Evolutionary conservation across 2,888 invertebrate genomes (phyloP).

Genomic region (Periphyllus acericola): DNA sequence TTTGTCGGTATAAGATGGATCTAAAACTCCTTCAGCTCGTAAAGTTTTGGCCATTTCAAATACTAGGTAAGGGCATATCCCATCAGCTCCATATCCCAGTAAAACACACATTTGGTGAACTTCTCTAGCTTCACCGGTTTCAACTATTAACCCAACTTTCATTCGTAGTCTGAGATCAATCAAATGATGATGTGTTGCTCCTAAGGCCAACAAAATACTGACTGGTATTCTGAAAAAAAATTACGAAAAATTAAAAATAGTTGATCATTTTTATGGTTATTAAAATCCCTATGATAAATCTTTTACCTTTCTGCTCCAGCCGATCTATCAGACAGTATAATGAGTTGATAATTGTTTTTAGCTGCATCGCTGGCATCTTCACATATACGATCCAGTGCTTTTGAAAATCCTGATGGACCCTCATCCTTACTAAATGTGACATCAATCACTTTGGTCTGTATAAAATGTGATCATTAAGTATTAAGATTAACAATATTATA

Average conservation of each 20-base stretch:
- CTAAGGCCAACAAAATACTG: slow-evolving; percentile 85
- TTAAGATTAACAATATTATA: slow-evolving; percentile 11
- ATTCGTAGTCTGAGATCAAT: slow-evolving; percentile 94
- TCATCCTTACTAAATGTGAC: slow-evolving; percentile 84
- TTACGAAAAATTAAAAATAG: background rate
- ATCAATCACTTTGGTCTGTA: slow-evolving; percentile 82
- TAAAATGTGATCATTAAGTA: slow-evolving; percentile 26
- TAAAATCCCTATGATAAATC: background rate
- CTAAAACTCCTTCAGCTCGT: slow-evolving; percentile 86
- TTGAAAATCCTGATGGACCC: slow-evolving; percentile 79
- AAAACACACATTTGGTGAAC: slow-evolving; percentile 97
- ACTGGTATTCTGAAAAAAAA: slow-evolving; percentile 73
- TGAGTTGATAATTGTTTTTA: slow-evolving; percentile 79
- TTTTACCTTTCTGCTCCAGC: slow-evolving; percentile 70
- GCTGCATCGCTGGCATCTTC: slow-evolving; percentile 85
- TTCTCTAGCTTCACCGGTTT: slow-evolving; percentile 90
- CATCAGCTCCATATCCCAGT: slow-evolving; percentile 97
- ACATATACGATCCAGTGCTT: slow-evolving; percentile 83
- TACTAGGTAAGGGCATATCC: slow-evolving; percentile 95
- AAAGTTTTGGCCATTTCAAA: slow-evolving; percentile 91
- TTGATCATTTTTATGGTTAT: background rate
- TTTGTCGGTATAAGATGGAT: slow-evolving; percentile 79
- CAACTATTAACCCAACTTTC: slow-evolving; percentile 94
- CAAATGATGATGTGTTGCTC: slow-evolving; percentile 94
- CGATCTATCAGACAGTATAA: slow-evolving; percentile 83